Evolutionary conservation across 1,140 invertebrate species (phyloP).

Genomic region (Heliconius congener): DNA sequence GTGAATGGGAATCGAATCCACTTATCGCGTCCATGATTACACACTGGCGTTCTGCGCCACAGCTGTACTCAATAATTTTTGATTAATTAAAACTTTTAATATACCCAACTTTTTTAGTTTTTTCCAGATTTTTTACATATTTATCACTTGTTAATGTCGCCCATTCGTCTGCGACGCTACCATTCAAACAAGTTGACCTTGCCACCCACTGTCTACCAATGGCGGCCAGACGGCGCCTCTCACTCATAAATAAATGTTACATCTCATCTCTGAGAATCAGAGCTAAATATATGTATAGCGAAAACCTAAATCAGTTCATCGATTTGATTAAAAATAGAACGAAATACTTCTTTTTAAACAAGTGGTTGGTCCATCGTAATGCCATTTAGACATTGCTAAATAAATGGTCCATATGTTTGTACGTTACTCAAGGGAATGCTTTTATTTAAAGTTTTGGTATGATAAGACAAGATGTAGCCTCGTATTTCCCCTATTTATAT

Average conservation of each 20-base stretch:
- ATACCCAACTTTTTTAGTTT: not conserved
- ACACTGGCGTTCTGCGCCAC: too few species aligned
- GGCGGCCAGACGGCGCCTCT: conserved; percentile 60
- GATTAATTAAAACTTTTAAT: not conserved
- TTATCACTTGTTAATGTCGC: conserved; percentile 34
- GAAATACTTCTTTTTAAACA: not conserved
- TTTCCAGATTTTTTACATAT: not conserved
- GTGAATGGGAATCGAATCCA: too few species aligned
- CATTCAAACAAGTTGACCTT: conserved; percentile 52
- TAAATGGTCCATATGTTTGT: not conserved
- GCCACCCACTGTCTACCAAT: conserved; percentile 43
- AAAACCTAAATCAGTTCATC: not conserved
- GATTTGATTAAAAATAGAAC: conserved; percentile 9
- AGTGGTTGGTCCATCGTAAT: not conserved
- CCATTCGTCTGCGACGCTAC: conserved; percentile 41
- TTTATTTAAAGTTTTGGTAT: not conserved
- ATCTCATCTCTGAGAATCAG: conserved; percentile 24
- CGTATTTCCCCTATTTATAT: not conserved
- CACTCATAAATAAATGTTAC: conserved; percentile 31
- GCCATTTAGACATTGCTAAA: not conserved
- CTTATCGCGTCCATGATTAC: too few species aligned
- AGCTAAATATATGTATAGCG: not conserved
- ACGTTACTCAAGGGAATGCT: not conserved
- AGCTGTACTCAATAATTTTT: not conserved
- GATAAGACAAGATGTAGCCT: not conserved